Base-by-base conservation (phyloP, 1,140 invertebrate species). In the Trichoplusia ni region DNA sequence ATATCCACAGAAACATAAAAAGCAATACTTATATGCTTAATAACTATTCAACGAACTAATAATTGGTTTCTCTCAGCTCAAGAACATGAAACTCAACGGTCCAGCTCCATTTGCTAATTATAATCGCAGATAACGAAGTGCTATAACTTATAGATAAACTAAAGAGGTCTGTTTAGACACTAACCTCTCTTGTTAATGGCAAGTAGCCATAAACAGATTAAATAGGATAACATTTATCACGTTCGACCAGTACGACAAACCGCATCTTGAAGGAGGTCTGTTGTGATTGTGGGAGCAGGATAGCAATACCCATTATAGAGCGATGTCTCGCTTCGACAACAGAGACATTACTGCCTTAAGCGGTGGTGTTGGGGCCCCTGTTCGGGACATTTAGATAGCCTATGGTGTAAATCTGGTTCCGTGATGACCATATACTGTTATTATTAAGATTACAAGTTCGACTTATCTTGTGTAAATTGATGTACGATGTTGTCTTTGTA, bases 171-270 rank as follows among this genome's bases (percentile, higher is more conserved):
- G 38, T 14, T 44, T 2, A 9, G 11, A n/a, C 38, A 11, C 27
- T 42, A 46, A 29, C 9, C 9, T 13, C 9, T 18, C 51, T 54
- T 37, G 62, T 37, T 47, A 64, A 56, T n/a, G 18, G 13, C 33
- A n/a, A 53, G 14, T 66, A 42, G 21, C 64, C 58, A 54, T 64
- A 59, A 59, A 46, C 35, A 64, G 60, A 69, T 68, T 68, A 68
- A 53, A 42, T 21, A 38, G 53, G 33, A 31, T 29, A 33, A 16
- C 53, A 37, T 59, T 65, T 44, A 54, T 38, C 33, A 49, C 13
- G 40, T 33, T 27, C 9, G 35, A 31, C 33, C 27, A 27, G 46
- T 49, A 51, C 23, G n/a, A n/a, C n/a, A n/a, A n/a, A n/a, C n/a
- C n/a, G 35, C 46, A 35, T 31, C 40, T 33, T 14, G 27, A 4